Conservation (phyloP, 2,797 vertebrate species). For the Microtus californicus region DNA sequence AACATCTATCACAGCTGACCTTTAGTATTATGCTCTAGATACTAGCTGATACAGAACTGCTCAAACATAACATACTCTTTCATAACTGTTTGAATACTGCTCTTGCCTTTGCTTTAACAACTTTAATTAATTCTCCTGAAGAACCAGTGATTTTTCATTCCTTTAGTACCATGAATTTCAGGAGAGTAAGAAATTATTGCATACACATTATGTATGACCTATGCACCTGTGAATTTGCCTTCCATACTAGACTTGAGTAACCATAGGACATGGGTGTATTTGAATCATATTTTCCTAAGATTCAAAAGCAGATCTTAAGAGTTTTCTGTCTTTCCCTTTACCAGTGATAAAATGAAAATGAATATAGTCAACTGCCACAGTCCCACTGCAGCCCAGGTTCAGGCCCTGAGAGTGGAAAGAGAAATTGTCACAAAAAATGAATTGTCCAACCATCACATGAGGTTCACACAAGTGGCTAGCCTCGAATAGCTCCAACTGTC, state of each 20-base stretch:
- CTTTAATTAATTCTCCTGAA: neutral
- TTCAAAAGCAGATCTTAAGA: neutral
- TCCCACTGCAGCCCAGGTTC: neutral
- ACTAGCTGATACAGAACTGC: neutral
- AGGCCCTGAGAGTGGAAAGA: neutral
- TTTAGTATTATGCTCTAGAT: neutral
- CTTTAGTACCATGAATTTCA: neutral
- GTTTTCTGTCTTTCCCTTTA: neutral
- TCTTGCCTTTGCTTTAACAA: neutral
- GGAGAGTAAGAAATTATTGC: neutral
- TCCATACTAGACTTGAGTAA: neutral
- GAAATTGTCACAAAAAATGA: neutral
- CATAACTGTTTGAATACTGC: neutral
- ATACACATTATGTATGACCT: neutral
- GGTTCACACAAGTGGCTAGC: neutral
- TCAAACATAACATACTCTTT: neutral
- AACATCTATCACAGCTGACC: neutral
- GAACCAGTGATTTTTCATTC: neutral
- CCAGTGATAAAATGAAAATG: neutral
- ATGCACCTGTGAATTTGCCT: conserved; percentile 11
- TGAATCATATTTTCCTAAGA: neutral
- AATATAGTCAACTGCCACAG: neutral
- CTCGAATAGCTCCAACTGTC: neutral
- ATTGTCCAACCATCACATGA: neutral
- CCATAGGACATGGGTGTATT: neutral